These are phyloP conservation scores for Aspidiotus destructor DNA, from an alignment of 2,888 invertebrate genomes.

Conservation along the genomic window DNA sequence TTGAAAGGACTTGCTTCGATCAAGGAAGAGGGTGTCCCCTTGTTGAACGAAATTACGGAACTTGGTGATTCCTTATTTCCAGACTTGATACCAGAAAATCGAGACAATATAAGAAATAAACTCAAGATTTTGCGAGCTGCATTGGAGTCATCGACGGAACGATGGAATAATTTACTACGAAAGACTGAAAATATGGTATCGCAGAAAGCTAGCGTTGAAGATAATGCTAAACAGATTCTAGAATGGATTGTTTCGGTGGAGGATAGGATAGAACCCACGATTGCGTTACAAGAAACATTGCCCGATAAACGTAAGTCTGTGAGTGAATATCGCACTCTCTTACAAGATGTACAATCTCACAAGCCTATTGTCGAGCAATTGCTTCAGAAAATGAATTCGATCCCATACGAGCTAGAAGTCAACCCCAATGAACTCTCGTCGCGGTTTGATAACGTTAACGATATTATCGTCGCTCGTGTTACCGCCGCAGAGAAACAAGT, in stretches of 20 bases:
- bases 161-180: slow-evolving; percentile 73
- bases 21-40: slow-evolving; percentile 66
- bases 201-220: slow-evolving; percentile 86
- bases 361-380: slow-evolving; percentile 74
- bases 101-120: slow-evolving; percentile 74
- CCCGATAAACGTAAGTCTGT: slow-evolving; percentile 81
- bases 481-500: slow-evolving; percentile 60
- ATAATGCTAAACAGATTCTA: slow-evolving; percentile 75
- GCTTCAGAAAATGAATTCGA: slow-evolving; percentile 62
- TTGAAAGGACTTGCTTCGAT: slow-evolving; percentile 61
- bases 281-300: slow-evolving; percentile 58
- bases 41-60: slow-evolving; percentile 70
- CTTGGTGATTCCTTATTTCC: slow-evolving; percentile 81
- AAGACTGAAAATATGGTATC: slow-evolving; percentile 79
- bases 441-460: slow-evolving; percentile 49
- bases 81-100: slow-evolving; percentile 74
- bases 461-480: slow-evolving; percentile 57
- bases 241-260: slow-evolving; percentile 76
- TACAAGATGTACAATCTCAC: slow-evolving; percentile 79
- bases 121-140: slow-evolving; percentile 67
- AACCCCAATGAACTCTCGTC: slow-evolving; percentile 44
- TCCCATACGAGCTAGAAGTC: slow-evolving; percentile 68
- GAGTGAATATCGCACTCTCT: slow-evolving; percentile 65
- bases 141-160: slow-evolving; percentile 75
- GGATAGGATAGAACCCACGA: slow-evolving; percentile 51